A percentile compares a stretch with the other conserved stretches of the same genome.
Evolutionary conservation across 2,888 invertebrate genomes (phyloP).

Genomic region (Anoncus sp.): DNA sequence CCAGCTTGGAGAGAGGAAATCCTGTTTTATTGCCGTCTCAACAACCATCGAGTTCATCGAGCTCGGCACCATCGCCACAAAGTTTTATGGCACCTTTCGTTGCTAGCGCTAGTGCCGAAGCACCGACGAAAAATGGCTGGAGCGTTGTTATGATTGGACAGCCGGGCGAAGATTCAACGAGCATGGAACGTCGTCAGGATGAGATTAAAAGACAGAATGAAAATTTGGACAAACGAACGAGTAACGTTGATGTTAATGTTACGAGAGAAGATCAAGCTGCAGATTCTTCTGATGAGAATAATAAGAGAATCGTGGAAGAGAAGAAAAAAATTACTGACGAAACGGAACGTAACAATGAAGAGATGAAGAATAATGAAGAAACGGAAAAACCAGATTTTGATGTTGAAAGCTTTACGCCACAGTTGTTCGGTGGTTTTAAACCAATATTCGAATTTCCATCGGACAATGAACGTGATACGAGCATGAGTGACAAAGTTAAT

Average conservation of each 20-base stretch:
- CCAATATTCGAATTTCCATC: slow-evolving; percentile 86
- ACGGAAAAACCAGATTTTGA: slow-evolving; percentile 84
- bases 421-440: slow-evolving; percentile 88
- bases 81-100: slow-evolving; percentile 89
- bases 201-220: slow-evolving; percentile 5
- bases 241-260: background rate
- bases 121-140: slow-evolving; percentile 86
- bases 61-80: slow-evolving; percentile 83
- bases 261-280: background rate
- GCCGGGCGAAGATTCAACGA: slow-evolving; percentile 62
- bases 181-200: slow-evolving; percentile 47
- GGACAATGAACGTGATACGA: slow-evolving; percentile 66
- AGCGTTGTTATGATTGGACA: slow-evolving; percentile 83
- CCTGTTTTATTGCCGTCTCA: slow-evolving; percentile 79
- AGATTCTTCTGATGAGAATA: slow-evolving; percentile 9
- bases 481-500: slow-evolving; percentile 46
- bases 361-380: slow-evolving; percentile 72
- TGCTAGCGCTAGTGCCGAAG: slow-evolving; percentile 87
- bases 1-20: slow-evolving; percentile 70
- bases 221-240: slow-evolving; percentile 8
- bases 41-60: slow-evolving; percentile 79
- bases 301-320: slow-evolving; percentile 13
- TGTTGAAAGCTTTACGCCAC: slow-evolving; percentile 88
- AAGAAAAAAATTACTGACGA: slow-evolving; percentile 23
- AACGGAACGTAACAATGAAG: slow-evolving; percentile 44